These are phyloP conservation scores for Triplophysa tibetana DNA, from an alignment of 2,113 vertebrate genomes.

Conservation along the genomic window DNA sequence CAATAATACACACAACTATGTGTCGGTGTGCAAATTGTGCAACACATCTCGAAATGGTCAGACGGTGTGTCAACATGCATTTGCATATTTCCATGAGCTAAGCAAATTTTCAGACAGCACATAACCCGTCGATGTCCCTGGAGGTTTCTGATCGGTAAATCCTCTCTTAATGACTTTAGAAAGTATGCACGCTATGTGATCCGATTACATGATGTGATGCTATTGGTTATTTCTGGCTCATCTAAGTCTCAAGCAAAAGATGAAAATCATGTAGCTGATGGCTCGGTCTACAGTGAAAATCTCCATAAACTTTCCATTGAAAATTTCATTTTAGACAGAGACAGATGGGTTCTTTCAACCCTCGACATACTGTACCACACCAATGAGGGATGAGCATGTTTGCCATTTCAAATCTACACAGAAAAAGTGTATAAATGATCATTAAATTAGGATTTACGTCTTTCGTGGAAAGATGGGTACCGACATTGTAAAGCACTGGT, in stretches of 20 bases:
- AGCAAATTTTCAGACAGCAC: slow-evolving; percentile 6
- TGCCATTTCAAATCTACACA: not conserved
- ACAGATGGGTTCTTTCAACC: not conserved
- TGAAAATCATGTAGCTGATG: slow-evolving; percentile 40
- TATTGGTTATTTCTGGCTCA: slow-evolving; percentile 2
- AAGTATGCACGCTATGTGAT: slow-evolving; percentile 8
- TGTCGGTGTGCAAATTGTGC: too few species aligned
- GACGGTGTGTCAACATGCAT: not conserved
- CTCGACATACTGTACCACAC: not conserved
- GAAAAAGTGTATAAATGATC: not conserved
- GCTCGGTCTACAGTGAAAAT: not conserved
- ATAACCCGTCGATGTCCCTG: slow-evolving; percentile 10
- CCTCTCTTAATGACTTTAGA: not conserved
- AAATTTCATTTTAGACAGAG: not conserved
- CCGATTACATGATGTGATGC: not conserved
- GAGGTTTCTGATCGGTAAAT: not conserved
- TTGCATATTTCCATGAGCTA: slow-evolving; percentile 19
- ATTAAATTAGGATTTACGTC: not conserved
- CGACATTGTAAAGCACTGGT: not conserved
- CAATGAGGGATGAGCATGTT: not conserved
- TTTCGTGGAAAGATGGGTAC: not conserved
- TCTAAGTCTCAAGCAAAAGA: slow-evolving; percentile 25
- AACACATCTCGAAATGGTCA: not conserved
- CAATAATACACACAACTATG: not conserved
- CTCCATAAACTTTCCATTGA: slow-evolving; percentile 34